These are phyloP conservation scores for Cylindroiulus punctatus DNA, from an alignment of 2,888 invertebrate genomes.

Conservation along the genomic window DNA sequence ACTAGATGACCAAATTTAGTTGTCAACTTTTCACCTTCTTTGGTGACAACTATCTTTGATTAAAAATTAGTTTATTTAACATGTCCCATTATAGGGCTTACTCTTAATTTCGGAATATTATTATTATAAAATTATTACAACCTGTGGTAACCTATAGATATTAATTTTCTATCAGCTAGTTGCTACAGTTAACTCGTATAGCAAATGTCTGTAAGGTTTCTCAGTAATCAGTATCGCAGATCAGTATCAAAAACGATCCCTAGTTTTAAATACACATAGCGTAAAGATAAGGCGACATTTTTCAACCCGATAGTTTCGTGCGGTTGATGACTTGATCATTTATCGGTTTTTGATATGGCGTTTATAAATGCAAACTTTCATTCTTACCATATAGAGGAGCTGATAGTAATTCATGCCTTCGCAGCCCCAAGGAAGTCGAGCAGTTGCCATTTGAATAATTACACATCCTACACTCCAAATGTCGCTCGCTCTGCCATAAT, in stretches of 20 bases:
- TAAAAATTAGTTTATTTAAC: too few species aligned
- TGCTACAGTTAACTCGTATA: constrained; percentile 63
- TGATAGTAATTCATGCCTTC: constrained; percentile 3
- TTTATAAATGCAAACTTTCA: neutral
- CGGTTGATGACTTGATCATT: too few species aligned
- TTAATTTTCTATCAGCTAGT: too few species aligned
- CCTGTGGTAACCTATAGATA: too few species aligned
- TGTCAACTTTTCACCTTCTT: too few species aligned
- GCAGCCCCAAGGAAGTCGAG: constrained; percentile 63
- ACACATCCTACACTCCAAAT: constrained; percentile 69
- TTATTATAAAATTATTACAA: too few species aligned
- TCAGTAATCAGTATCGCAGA: constrained; percentile 67
- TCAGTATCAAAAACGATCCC: constrained; percentile 69
- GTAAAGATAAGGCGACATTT: neutral
- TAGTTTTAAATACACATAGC: constrained; percentile 62
- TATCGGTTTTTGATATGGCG: neutral
- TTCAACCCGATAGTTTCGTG: neutral
- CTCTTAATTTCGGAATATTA: too few species aligned
- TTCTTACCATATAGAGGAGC: constrained; percentile 22
- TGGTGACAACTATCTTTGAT: too few species aligned
- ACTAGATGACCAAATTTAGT: too few species aligned
- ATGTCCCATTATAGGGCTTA: too few species aligned
- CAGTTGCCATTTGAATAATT: constrained; percentile 68
- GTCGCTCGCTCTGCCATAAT: constrained; percentile 68
- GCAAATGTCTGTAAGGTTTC: constrained; percentile 68